These are phyloP conservation scores for Acronicta alni DNA, from an alignment of 2,888 invertebrate genomes.

Conservation along the genomic window DNA sequence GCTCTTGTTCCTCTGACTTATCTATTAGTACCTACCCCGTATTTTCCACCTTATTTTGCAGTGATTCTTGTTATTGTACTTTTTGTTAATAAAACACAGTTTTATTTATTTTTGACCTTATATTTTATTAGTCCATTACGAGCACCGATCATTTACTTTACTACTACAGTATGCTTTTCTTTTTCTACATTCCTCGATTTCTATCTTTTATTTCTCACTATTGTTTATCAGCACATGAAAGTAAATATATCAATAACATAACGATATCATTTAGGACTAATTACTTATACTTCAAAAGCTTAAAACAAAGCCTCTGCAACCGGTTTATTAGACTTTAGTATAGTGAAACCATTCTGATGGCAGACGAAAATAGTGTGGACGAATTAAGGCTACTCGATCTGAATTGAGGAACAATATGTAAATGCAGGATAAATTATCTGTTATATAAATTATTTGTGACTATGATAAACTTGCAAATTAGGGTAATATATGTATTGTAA, in stretches of 20 bases:
- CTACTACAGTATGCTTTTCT: constrained; percentile 63
- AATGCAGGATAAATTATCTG: constrained; percentile 18
- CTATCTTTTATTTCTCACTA: constrained; percentile 70
- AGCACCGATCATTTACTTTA: constrained; percentile 74
- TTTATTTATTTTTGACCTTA: constrained; percentile 25
- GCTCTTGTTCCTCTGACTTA: constrained; percentile 66
- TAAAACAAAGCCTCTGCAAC: constrained; percentile 83
- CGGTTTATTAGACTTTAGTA: constrained; percentile 60
- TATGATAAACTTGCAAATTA: constrained; percentile 25
- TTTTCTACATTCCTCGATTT: constrained; percentile 64
- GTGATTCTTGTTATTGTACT: constrained; percentile 64
- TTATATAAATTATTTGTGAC: constrained; percentile 13
- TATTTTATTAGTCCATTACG: constrained; percentile 60
- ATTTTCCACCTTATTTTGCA: constrained; percentile 69
- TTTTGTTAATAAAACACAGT: constrained; percentile 27
- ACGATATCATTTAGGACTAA: constrained; percentile 59
- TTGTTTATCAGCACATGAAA: constrained; percentile 89
- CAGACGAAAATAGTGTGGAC: constrained; percentile 47
- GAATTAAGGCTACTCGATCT: constrained; percentile 73
- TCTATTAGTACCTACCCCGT: constrained; percentile 61
- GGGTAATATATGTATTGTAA: constrained; percentile 19
- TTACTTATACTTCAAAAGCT: constrained; percentile 58
- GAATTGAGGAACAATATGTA: constrained; percentile 84
- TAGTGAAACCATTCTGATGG: constrained; percentile 39
- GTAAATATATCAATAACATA: constrained; percentile 71